Evolutionary conservation across 2,797 vertebrate genomes (phyloP), one percentile per base, ranked within the genome.

Genomic region (Catamblyrhynchus diadema): DNA sequence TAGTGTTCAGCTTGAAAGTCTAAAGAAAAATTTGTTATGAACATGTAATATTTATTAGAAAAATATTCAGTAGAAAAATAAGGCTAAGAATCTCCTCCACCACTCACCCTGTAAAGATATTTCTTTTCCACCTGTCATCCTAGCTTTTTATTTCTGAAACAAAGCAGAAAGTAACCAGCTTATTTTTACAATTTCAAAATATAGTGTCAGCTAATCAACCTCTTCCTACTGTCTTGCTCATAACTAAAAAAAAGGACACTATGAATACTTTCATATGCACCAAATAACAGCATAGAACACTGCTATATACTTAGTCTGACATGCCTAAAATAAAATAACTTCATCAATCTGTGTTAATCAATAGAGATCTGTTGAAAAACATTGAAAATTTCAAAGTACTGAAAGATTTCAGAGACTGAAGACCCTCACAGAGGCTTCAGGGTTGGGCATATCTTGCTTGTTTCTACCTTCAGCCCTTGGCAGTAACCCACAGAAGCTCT

Each of bases 141-240:
- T 62, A 21, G 32, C 21, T 50, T 44, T 74, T 48, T 56, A 19
- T 33, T 62, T 35, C n/a, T 70, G 60, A 83, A 91, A 24, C 24
- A 72, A 28, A 71, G 17, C 15, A 73, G 56, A 87, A 87, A 86
- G n/a, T 50, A 73, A 57, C 10, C 11, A 32, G 48, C 4, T 80
- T 67, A 37, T 60, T 94, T 73, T 57, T 73, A 62, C 21, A 39
- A 70, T 86, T 92, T 75, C 32, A 88, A 79, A 94, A 79, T 56
- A 73, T 13, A 79, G 7, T 37, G 7, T 51, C 35, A 75, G 16
- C 23, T 81, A 65, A 65, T 56, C 62, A 88, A 61, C 8, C 2
- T 41, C 8, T 69, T 77, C 21, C 35, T 62, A 39, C 24, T 35
- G 6, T 51, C 56, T 62, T 71, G 24, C 33, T 89, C 2, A 1